phyloP scores from a whole-genome alignment of 2,888 invertebrate species.

The Parasteatoda lunata region DNA sequence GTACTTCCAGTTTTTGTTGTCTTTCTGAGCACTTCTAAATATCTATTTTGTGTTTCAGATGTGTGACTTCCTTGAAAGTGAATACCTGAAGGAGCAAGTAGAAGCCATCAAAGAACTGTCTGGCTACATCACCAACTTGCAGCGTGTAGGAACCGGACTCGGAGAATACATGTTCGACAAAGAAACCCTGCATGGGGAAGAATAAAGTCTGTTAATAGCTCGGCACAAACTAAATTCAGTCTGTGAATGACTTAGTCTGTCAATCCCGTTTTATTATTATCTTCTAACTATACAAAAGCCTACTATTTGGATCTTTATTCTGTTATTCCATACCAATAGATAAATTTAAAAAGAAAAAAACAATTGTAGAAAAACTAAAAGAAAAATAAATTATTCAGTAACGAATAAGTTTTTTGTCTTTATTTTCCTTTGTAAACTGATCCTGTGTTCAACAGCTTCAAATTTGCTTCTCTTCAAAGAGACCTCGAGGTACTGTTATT shows the following conservation, averaged over 20 bases:
- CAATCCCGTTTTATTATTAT: no score
- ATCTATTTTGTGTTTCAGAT: conserved; percentile 73
- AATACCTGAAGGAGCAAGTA: conserved; percentile 83
- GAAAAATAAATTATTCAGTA: neutral
- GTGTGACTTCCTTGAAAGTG: conserved; percentile 83
- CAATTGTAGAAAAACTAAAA: neutral
- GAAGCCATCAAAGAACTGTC: conserved; percentile 79
- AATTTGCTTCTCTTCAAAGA: neutral
- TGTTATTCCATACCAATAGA: neutral
- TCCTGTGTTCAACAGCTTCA: no score
- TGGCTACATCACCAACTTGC: conserved; percentile 78
- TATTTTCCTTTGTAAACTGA: no score
- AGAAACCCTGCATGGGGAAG: conserved; percentile 72
- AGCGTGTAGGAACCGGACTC: conserved; percentile 78
- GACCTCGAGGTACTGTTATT: neutral
- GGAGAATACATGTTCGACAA: conserved; percentile 79
- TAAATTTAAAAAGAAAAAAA: neutral
- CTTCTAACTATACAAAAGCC: neutral
- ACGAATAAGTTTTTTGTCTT: no score
- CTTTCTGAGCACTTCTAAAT: no score
- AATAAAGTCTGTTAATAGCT: conserved; percentile 7
- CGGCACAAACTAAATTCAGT: neutral
- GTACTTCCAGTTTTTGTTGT: no score
- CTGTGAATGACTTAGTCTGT: neutral
- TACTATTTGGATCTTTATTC: neutral